Percentiles rank a stretch among this genome's conserved stretches.
Conservation (phyloP, 2,113 vertebrate species). For the Oryzias celebensis region DNA sequence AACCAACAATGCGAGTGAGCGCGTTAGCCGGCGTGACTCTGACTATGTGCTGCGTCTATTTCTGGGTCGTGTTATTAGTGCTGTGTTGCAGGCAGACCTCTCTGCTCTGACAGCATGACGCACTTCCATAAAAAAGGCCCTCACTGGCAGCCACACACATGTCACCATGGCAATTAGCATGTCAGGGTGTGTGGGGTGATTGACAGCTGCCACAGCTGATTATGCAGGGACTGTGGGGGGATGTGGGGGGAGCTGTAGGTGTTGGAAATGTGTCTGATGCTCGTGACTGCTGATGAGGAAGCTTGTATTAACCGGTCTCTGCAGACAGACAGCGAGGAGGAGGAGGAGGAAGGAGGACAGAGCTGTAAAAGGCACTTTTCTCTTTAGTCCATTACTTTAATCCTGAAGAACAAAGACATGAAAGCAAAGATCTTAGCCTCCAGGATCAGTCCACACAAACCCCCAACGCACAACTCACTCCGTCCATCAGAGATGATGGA, state of each 20-base stretch:
- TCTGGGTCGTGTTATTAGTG: slow-evolving; percentile 23
- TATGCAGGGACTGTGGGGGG: slow-evolving; percentile 23
- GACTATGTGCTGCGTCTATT: slow-evolving; percentile 23
- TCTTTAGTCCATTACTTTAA: not conserved
- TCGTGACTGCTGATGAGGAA: slow-evolving; percentile 15
- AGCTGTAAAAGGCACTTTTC: not conserved
- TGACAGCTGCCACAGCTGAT: slow-evolving; percentile 66
- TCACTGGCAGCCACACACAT: slow-evolving; percentile 46
- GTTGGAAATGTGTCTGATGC: not conserved
- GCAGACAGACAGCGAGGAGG: not conserved
- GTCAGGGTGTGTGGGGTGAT: slow-evolving; percentile 37
- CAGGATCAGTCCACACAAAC: no score
- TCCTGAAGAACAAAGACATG: no score
- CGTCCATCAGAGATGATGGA: no score
- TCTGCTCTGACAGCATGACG: slow-evolving; percentile 44
- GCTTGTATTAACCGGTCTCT: slow-evolving; percentile 7
- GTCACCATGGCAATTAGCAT: slow-evolving; percentile 62
- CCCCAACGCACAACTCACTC: no score
- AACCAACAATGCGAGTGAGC: not conserved
- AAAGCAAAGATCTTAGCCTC: no score
- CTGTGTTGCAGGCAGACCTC: slow-evolving; percentile 22
- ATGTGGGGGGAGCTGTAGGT: slow-evolving; percentile 13
- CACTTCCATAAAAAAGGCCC: slow-evolving; percentile 46
- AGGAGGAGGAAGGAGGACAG: not conserved
- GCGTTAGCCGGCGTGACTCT: not conserved